Evolutionary conservation across 2,888 invertebrate species (phyloP), one percentile per base, ranked within the genome.

Genomic region (Andrena bicolor): DNA sequence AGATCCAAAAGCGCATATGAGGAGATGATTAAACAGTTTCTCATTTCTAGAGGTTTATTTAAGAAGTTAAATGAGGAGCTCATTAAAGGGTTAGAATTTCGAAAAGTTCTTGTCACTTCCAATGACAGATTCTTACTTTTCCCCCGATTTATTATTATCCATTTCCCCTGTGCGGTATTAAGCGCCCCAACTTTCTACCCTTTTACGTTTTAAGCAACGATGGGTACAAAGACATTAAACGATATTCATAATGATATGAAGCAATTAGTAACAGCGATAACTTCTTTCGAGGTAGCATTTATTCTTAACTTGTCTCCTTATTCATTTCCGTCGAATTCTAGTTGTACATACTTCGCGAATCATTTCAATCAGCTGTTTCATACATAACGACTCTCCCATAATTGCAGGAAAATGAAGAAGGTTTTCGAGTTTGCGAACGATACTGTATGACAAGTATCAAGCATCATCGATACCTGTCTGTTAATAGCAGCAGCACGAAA

Each of bases 181-280:
- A 49, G 16, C 5, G 30, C 13, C 13, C 51, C 26, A 60, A 73
- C 56, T 35, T 48, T 68, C 16, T 70, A 51, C 1, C 71, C 13
- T n/a, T 23, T 23, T 56, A 94, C 84, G 95, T 95, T 83, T 95
- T 94, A 86, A 96, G 96, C 64, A 96, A 90, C 65, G 96, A 94
- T 35, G 96, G 96, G 92, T 41, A 92, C 93, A 3, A 90, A 90
- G 80, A 90, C 89, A 56, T 81, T 93, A 32, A 89, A 83, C 32
- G 93, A 93, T 69, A 93, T 93, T 83, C 90, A 90, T 26, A 91
- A 90, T 70, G 93, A 93, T 76, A 75, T 93, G 7, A 93, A 93
- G 82, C 86, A 92, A 16, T 87, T 94, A 71, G 92, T 94, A 75
- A 92, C 89, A 13, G 83, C 90, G 6, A 87, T 93, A 64, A 93